phyloP scores from a whole-genome alignment of 2,888 invertebrate genomes.

The Drosophila buzzatii region DNA sequence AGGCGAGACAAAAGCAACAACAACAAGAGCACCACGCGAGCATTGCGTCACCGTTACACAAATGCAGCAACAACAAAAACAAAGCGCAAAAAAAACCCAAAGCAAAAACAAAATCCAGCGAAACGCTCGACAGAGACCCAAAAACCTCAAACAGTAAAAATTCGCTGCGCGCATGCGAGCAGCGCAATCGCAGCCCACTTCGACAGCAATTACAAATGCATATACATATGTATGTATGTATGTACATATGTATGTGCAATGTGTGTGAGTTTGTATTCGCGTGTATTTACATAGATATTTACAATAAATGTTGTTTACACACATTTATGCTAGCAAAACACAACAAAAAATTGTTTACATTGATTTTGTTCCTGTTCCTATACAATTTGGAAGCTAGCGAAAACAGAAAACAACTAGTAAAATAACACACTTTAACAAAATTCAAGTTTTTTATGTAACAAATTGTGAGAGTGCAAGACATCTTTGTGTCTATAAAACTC shows the following conservation, averaged over 20 bases:
- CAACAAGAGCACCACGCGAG: slow-evolving; percentile 45
- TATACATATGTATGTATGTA: not conserved
- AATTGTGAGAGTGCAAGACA: not conserved
- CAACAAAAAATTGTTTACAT: not conserved
- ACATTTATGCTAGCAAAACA: slow-evolving; percentile 1
- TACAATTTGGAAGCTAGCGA: not conserved
- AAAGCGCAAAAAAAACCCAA: slow-evolving; percentile 30
- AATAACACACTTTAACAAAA: not conserved
- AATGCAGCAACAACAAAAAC: slow-evolving; percentile 49
- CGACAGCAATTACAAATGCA: slow-evolving; percentile 10
- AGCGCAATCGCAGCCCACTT: slow-evolving; percentile 27
- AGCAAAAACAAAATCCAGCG: slow-evolving; percentile 8
- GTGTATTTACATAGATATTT: not conserved
- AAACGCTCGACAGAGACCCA: slow-evolving; percentile 69
- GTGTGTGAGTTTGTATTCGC: not conserved
- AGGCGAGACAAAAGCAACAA: slow-evolving; percentile 60
- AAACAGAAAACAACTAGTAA: not conserved
- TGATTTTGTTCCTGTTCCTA: slow-evolving; percentile 10
- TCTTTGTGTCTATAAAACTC: too few relatives aligned
- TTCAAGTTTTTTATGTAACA: not conserved
- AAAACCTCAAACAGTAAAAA: slow-evolving; percentile 67
- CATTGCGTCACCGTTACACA: slow-evolving; percentile 75
- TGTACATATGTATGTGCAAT: too few relatives aligned
- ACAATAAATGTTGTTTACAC: not conserved
- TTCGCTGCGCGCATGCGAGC: slow-evolving; percentile 69